phyloP scores from a whole-genome alignment of 2,888 invertebrate genomes.

The Standfussiana lucernea region DNA sequence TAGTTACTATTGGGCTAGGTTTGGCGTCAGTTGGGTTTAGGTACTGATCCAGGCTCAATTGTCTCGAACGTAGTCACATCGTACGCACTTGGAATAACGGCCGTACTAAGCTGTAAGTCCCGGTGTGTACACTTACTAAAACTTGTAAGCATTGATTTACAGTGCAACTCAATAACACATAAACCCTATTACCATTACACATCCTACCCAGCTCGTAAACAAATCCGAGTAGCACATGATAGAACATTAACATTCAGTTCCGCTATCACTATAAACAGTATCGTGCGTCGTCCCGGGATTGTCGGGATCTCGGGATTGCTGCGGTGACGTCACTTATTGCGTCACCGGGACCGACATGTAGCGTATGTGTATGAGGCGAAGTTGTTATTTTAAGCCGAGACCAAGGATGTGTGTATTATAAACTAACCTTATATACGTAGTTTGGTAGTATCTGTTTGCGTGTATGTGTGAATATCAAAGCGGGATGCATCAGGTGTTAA shows the following conservation, averaged over 20 bases:
- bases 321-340: conserved; percentile 41
- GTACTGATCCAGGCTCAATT: too few species aligned
- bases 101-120: too few species aligned
- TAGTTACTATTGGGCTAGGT: too few species aligned
- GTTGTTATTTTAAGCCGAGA: conserved; percentile 10
- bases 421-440: not conserved
- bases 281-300: conserved; percentile 16
- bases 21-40: too few species aligned
- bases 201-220: not conserved
- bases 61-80: too few species aligned
- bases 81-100: too few species aligned
- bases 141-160: too few species aligned
- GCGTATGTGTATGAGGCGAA: not conserved
- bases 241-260: conserved; percentile 28
- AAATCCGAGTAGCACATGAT: not conserved
- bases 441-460: not conserved
- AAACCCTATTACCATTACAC: not conserved
- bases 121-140: too few species aligned
- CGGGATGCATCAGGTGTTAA: not conserved
- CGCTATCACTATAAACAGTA: conserved; percentile 39
- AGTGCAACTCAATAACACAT: not conserved
- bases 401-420: not conserved
- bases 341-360: conserved; percentile 15
- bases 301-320: conserved; percentile 7
- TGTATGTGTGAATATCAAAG: too few species aligned